These are phyloP conservation scores for Hemicrepidius hirtus DNA, from an alignment of 2,888 invertebrate species.

Conservation along the genomic window DNA sequence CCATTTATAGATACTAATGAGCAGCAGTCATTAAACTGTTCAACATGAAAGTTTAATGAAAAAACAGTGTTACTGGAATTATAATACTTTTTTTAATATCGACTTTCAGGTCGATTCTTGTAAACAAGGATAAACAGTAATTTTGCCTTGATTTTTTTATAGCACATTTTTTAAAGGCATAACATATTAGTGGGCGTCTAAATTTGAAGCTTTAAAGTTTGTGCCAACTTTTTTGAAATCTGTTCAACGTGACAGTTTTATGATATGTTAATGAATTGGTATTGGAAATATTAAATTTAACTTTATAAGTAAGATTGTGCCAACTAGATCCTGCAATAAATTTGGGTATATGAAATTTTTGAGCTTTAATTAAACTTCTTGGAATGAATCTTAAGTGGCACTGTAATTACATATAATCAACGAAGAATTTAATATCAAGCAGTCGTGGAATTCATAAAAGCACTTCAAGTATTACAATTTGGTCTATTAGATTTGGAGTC, in stretches of 20 bases:
- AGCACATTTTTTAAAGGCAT: background rate
- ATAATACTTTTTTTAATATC: no score
- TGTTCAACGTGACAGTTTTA: constrained; percentile 3
- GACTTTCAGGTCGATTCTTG: no score
- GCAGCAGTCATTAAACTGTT: no score
- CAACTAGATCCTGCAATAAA: background rate
- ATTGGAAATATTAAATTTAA: background rate
- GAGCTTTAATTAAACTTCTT: constrained; percentile 6
- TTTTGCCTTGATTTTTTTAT: background rate
- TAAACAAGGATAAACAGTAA: background rate
- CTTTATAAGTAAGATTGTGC: background rate
- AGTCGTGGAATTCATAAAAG: background rate
- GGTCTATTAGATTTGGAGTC: constrained; percentile 7
- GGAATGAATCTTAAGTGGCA: constrained; percentile 4
- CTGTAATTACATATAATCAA: background rate
- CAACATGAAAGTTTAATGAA: no score
- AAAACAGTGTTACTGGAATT: no score
- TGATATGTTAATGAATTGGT: constrained; percentile 7
- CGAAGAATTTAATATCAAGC: background rate
- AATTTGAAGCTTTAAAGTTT: constrained; percentile 3
- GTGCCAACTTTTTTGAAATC: background rate
- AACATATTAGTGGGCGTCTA: background rate
- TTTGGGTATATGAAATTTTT: constrained; percentile 2
- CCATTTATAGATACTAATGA: no score
- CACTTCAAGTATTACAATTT: background rate